A percentile compares a stretch with the other conserved stretches of the same genome.
phyloP scores from a whole-genome alignment of 1,140 invertebrate genomes.

The Sinonovacula constricta region DNA sequence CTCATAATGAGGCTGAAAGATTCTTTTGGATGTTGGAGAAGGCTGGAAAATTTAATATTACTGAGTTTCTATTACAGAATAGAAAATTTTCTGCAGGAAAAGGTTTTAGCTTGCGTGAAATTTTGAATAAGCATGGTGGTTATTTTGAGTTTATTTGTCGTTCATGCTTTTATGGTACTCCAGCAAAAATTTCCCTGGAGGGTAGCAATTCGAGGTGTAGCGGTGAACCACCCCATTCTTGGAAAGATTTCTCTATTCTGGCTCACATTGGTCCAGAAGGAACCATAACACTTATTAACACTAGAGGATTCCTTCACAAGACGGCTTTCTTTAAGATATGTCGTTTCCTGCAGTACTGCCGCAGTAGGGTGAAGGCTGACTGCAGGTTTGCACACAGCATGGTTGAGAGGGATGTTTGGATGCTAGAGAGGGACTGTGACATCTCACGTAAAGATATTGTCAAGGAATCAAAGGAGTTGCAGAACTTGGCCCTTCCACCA shows the following conservation, averaged over 20 bases:
- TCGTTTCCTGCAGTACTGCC: slow-evolving; percentile 66
- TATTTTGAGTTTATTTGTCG: slow-evolving; percentile 70
- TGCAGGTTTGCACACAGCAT: slow-evolving; percentile 74
- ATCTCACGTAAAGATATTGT: slow-evolving; percentile 67
- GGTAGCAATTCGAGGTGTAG: slow-evolving; percentile 52
- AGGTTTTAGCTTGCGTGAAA: slow-evolving; percentile 58
- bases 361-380: slow-evolving; percentile 50
- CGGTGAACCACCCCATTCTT: slow-evolving; percentile 59
- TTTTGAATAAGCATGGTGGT: slow-evolving; percentile 66
- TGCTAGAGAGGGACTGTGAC: slow-evolving; percentile 69
- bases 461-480: slow-evolving; percentile 51
- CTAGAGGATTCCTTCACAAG: slow-evolving; percentile 66
- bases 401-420: slow-evolving; percentile 74
- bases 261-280: slow-evolving; percentile 62
- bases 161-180: slow-evolving; percentile 64
- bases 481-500: not conserved
- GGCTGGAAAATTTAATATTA: slow-evolving; percentile 68
- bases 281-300: slow-evolving; percentile 63
- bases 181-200: slow-evolving; percentile 54
- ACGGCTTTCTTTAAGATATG: slow-evolving; percentile 73
- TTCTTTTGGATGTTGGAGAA: slow-evolving; percentile 73
- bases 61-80: slow-evolving; percentile 70
- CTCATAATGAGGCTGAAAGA: slow-evolving; percentile 72
- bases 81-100: slow-evolving; percentile 36
- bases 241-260: slow-evolving; percentile 64